Evolutionary conservation across 2,797 vertebrate genomes (phyloP), one percentile per base, ranked within the genome.

Genomic region (Poecilia picta): DNA sequence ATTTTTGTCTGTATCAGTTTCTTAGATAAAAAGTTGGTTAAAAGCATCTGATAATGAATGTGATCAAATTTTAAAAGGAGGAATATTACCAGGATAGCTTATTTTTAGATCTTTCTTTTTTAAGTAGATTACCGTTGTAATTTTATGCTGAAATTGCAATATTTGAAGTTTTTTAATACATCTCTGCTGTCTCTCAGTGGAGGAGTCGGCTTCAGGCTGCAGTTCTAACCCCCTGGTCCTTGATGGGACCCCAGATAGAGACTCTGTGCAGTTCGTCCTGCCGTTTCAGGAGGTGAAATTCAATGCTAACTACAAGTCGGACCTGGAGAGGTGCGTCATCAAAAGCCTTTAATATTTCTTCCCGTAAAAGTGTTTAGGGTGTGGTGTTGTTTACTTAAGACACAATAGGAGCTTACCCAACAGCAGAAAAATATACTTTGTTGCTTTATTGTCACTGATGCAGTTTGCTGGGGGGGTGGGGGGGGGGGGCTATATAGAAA

Each of bases 261-360:
- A 89, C 73, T 13, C 82, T 23, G 77, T 62, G 0, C 5, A 92
- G 57, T 83, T 75, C 33, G 74, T 90, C 11, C 78, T 95, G 73
- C 94, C 94, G 0, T 95, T 87, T 81, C 82, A 94, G 31, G 71
- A 94, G 64, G 72, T 84, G 33, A 81, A 81, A 23, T 78, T 95
- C 39, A 77, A 76, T 8, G n/a, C 82, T 36, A 47, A 70, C 71
- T 94, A 84, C 41, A 20, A 8, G 2, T 95, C 93, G 8, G 46
- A 72, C 1, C 57, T 13, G 13, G 91, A 95, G 72, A 91, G 86
- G 94, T 95, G 78, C 0, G 86, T 81, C 41, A 46, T 68, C n/a
- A 5, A 23, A 33, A 4, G 18, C n/a, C 33, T 66, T 28, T 64
- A 55, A 47, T 62, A 11, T 36, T 36, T 41, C 36, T 68, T 68